Evolutionary conservation across 2,797 vertebrate species (phyloP), one percentile per base, ranked within the genome.

Genomic region (Oophaga sylvatica): DNA sequence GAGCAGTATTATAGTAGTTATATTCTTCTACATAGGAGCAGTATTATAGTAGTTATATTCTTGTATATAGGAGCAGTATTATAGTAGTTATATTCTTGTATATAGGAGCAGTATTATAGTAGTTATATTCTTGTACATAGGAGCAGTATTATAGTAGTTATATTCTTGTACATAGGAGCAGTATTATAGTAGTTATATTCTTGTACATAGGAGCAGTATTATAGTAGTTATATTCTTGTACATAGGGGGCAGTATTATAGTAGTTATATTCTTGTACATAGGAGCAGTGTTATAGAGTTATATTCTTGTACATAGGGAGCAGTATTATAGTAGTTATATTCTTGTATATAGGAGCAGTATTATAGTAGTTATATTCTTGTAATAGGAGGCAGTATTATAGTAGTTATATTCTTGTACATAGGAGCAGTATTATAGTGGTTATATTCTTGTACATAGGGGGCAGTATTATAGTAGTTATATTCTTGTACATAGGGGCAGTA

Each of bases 71-170:
- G 22, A 3, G 63, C 63, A 65, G 63, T 65, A 65, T 65, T 65
- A 65, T n/a, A 65, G 63, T 65, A 65, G n/a, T n/a, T n/a, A 65
- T 65, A 65, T 65, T 65, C 63, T 65, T 65, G 63, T 65, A 68
- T 4, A 68, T 15, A 15, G 26, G 26, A 5, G 26, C 26, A 31
- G 65, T 68, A 68, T 68, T 15, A 13, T 31, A 59, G 57, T 59
- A n/a, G n/a, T n/a, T n/a, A n/a, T n/a, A n/a, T n/a, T n/a, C n/a
- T n/a, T n/a, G n/a, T n/a, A n/a, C n/a, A 26, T 15, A 65, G n/a
- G 22, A 3, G 63, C 63, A 65, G 63, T 65, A 65, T 65, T 65
- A 65, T n/a, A 65, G 63, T 65, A 65, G n/a, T n/a, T n/a, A 65
- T 65, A 65, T 65, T 65, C 63, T 65, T 65, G 63, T 65, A 68